These are phyloP conservation scores for Cynodonichthys magdalenae DNA, from an alignment of 2,797 vertebrate species.

Conservation along the genomic window DNA sequence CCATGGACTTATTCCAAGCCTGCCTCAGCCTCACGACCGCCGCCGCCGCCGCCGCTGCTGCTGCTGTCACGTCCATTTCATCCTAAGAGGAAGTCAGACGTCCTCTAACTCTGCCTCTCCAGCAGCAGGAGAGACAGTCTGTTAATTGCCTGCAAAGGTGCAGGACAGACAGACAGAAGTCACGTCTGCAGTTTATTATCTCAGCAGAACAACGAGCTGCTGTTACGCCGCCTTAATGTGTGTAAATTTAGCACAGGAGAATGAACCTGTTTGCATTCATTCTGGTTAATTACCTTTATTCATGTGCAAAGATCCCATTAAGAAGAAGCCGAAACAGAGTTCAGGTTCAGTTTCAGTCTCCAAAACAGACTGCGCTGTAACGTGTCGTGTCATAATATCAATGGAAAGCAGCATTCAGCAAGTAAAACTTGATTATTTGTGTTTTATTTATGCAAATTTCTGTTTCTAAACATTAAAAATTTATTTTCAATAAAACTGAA, in stretches of 20 bases:
- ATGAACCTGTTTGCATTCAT: slow-evolving; percentile 14
- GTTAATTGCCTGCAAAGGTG: slow-evolving; percentile 51
- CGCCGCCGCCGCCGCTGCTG: slow-evolving; percentile 1
- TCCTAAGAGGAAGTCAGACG: slow-evolving; percentile 46
- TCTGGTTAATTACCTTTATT: slow-evolving; percentile 19
- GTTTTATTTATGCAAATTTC: too few relatives aligned
- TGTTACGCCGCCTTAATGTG: slow-evolving; percentile 2
- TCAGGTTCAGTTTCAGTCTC: not conserved
- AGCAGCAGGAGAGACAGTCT: slow-evolving; percentile 29
- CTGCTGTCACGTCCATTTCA: slow-evolving; percentile 36
- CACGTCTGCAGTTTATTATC: slow-evolving; percentile 25
- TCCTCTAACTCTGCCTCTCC: slow-evolving; percentile 50
- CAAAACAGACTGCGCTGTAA: not conserved
- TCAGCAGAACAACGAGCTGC: slow-evolving; percentile 8
- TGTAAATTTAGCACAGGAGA: slow-evolving; percentile 10
- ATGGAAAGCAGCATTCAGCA: too few relatives aligned
- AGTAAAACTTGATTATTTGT: too few relatives aligned
- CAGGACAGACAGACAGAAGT: slow-evolving; percentile 14
- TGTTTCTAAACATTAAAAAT: too few relatives aligned
- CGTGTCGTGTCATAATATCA: too few relatives aligned
- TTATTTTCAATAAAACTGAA: too few relatives aligned
- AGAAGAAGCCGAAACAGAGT: not conserved
- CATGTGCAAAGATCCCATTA: not conserved
- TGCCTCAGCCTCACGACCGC: slow-evolving; percentile 2
- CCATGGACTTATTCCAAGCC: slow-evolving; percentile 65